Base-by-base conservation (phyloP, 2,888 invertebrate species). In the Lordiphosa andalusiaca region DNA sequence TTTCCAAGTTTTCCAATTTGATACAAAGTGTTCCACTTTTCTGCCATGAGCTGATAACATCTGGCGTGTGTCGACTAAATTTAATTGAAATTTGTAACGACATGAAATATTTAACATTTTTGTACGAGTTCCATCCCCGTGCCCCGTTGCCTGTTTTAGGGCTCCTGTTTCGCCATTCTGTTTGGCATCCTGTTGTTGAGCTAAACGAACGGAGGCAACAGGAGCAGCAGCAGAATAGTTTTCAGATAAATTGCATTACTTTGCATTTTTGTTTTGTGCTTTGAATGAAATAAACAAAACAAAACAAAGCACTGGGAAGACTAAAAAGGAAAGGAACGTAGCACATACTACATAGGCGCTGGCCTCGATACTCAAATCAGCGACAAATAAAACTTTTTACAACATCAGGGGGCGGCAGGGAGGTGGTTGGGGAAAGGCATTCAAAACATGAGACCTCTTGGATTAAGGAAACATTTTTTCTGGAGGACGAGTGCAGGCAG, bases 171-270 rank as follows among this genome's bases (percentile, higher is more conserved):
- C 16, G 7, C 16, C 16, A 12, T 41, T 44, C 33, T 44, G 44
- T 21, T 40, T 30, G 30, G 40, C 23, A 30, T 52, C 42, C 35
- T 52, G 19, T 41, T 35, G 21, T 36, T 13, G n/a, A 19, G 23
- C 39, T 51, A 13, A 9, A 38, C 6, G 16, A 16, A 39, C 12
- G 21, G 2, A 9, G 7, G 25, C 9, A 12, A 21, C 33, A 3
- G 36, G 36, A 33, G 33, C 16, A 42, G 30, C 42, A 38, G 73
- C 47, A 69, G 71, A 71, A 75, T 73, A 76, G 74, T 76, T 73
- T 74, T 71, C 77, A 68, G 66, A 74, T 74, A 76, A 74, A 74
- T 76, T 76, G 73, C 68, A 74, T 76, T 74, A 76, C 76, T 74
- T 74, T 70, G 71, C 68, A 70, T 73, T 74, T 61, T 67, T 68